Percentiles rank a stretch among this genome's conserved stretches.
phyloP scores from a whole-genome alignment of 2,797 vertebrate species.

The Clarias pachynema region DNA sequence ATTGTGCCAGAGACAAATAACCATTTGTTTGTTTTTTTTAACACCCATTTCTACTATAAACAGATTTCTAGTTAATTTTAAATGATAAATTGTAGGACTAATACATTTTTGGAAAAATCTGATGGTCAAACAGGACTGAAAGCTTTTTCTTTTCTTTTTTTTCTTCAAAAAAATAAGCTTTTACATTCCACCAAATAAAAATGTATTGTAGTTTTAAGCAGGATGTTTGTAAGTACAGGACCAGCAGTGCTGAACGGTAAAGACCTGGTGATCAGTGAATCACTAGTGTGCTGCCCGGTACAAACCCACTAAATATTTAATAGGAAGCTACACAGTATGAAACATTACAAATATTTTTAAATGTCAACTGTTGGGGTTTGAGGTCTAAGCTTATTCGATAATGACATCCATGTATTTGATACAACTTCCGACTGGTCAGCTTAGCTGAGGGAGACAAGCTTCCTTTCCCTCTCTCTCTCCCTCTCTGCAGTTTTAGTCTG shows the following conservation, averaged over 20 bases:
- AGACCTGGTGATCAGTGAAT: background rate
- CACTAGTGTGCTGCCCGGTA: background rate
- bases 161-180: background rate
- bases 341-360: background rate
- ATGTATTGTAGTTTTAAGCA: background rate
- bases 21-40: no score
- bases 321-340: no score
- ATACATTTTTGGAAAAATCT: no score
- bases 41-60: no score
- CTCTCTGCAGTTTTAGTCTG: conserved; percentile 26
- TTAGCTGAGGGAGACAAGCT: background rate
- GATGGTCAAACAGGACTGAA: no score
- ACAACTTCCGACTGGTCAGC: background rate
- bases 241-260: background rate
- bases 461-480: background rate
- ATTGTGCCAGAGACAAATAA: no score
- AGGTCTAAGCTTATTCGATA: background rate
- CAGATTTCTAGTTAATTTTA: no score
- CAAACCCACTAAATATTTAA: background rate
- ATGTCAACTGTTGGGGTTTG: background rate
- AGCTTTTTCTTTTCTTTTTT: no score
- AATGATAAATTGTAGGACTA: no score
- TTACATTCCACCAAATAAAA: background rate
- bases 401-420: background rate
- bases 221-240: background rate